Conservation (phyloP, 2,113 vertebrate species). For the Rhea americana region DNA sequence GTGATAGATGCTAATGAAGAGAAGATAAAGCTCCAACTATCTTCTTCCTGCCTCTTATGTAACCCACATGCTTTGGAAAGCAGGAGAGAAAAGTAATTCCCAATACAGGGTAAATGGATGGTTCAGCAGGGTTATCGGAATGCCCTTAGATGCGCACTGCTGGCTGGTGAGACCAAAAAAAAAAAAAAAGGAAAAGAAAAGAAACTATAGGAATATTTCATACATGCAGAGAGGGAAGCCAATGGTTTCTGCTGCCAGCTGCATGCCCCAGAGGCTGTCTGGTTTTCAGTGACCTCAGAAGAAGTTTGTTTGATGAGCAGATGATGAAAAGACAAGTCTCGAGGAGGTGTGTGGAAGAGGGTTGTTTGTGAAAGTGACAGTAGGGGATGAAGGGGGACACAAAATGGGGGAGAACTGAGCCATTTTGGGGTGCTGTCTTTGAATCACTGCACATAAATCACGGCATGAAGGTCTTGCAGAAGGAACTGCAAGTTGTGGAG, state of each 20-base stretch:
- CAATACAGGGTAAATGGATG: not conserved
- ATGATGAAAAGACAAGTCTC: slow-evolving; percentile 28
- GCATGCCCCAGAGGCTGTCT: not conserved
- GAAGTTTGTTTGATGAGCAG: slow-evolving; percentile 51
- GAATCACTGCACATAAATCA: not conserved
- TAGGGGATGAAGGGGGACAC: not conserved
- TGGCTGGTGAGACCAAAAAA: slow-evolving; percentile 6
- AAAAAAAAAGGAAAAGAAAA: not conserved
- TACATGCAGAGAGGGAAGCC: not conserved
- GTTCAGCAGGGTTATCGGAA: not conserved
- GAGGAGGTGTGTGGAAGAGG: not conserved
- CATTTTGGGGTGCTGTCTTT: not conserved
- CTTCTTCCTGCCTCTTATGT: slow-evolving; percentile 44
- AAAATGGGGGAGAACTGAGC: not conserved
- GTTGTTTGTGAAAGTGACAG: not conserved
- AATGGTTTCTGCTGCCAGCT: slow-evolving; percentile 24
- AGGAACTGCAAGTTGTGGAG: not conserved
- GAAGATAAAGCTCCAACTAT: slow-evolving; percentile 49
- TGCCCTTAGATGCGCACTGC: not conserved
- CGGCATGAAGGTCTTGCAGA: not conserved
- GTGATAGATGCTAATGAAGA: slow-evolving; percentile 72
- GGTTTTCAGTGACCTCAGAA: slow-evolving; percentile 29
- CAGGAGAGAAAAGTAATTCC: slow-evolving; percentile 14
- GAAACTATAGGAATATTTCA: not conserved
- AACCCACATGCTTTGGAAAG: slow-evolving; percentile 24